Base-by-base conservation (phyloP, 2,888 invertebrate genomes). In the Leuctra nigra region DNA sequence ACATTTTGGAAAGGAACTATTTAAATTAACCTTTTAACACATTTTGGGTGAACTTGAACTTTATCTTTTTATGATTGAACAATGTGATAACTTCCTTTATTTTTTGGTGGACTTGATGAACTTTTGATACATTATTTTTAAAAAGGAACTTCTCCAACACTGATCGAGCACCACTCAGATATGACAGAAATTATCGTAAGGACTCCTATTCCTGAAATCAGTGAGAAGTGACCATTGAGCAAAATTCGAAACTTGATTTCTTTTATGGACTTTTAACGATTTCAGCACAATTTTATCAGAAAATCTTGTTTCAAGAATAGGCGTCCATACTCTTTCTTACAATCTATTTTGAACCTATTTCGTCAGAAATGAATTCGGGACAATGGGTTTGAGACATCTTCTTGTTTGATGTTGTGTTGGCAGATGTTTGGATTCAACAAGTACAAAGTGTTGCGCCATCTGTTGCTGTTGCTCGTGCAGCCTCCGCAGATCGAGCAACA, bases 401-500 rank as follows among this genome's bases (percentile, higher is more conserved):
- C 4, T 38, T 16, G 14, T 14, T 4, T 38, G 38, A 9, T 9
- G n/a, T 38, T 11, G 38, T 16, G 9, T 16, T 38, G 7, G 4
- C 44, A 44, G 44, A 20, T 44, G 44, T 44, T 44, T 23, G 22
- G 23, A 20, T 44, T 44, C 23, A 44, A 44, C n/a, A n/a, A 20
- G 13, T 44, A 44, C 23, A 14, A 44, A 6, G 23, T 44, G 22
- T n/a, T 44, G 44, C 20, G 44, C 20, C n/a, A n/a, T 4, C 23
- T 44, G 23, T 23, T 23, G 20, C 44, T 7, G n/a, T n/a, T 20
- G 20, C n/a, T 44, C 4, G 44, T 44, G 20, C 44, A 13, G 23
- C 44, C 22, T 16, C 44, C 44, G n/a, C n/a, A 4, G 22, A 44
- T 44, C 22, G 44, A n/a, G 7, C 44, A 16, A 2, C 23, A 44